Base-by-base conservation (phyloP, 2,797 vertebrate species). In the Sarcoramphus papa region DNA sequence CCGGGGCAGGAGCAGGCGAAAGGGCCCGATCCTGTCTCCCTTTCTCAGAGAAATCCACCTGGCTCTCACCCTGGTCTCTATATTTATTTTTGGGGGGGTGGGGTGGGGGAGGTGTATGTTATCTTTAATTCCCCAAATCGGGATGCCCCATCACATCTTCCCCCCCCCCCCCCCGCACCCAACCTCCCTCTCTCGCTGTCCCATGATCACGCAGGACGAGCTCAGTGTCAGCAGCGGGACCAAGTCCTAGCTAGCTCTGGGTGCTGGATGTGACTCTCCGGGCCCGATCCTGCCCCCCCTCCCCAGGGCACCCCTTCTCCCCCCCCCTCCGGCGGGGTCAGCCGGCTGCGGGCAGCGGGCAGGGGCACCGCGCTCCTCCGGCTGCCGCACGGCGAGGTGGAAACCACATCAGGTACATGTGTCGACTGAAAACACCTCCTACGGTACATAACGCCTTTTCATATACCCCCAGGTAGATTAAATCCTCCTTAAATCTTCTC, bases 401-500 rank as follows among this genome's bases (percentile, higher is more conserved):
- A 68, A 93, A 57, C 35, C 18, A 1, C 30, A 27, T 9, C 79
- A 27, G 11, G 27, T 14, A 22, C 40, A 10, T 6, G 33, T 2
- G 59, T 25, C 14, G 51, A 20, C 11, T 51, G 59, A 5, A 51
- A 83, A 64, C 89, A 80, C 37, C 47, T 85, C 92, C 77, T 7
- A 2, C 23, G 56, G 65, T 31, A 56, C 75, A 1, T 12, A 89
- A 0, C 72, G 43, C 88, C 95, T 93, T 92, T 76, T 20, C 76
- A 14, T 48, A 6, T 6, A 65, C 33, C 43, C 64, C 27, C 28
- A 4, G 73, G 70, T 16, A 87, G 33, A 59, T 74, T 14, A 96
- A 96, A 96, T 77, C 75, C 41, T 53, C 70, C 68, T 90, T n/a
- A 88, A 94, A 88, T 68, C 56, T 47, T 43, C 90, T 68, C 51